Percentiles rank a stretch among this genome's conserved stretches.
phyloP scores from a whole-genome alignment of 2,888 invertebrate genomes.

The Choreutis nemorana region DNA sequence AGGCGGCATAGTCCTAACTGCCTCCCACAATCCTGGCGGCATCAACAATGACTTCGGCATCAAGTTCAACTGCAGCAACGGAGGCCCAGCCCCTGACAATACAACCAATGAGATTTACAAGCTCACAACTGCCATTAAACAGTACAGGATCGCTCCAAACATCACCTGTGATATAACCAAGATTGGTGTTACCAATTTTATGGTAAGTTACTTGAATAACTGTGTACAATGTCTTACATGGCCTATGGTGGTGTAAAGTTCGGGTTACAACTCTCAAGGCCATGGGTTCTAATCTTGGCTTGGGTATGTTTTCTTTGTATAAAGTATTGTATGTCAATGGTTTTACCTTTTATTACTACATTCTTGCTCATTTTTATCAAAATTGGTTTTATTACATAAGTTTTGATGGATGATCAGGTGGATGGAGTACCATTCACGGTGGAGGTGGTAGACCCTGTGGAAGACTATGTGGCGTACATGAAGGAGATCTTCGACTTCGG shows the following conservation, averaged over 20 bases:
- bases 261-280: no score
- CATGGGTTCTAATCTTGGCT: no score
- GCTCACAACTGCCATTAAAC: constrained; percentile 77
- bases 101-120: constrained; percentile 90
- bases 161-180: constrained; percentile 79
- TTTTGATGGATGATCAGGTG: no score
- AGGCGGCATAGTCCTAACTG: constrained; percentile 97
- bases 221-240: background rate
- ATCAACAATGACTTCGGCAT: constrained; percentile 98
- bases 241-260: background rate
- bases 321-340: no score
- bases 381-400: no score
- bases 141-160: constrained; percentile 83
- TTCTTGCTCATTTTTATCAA: no score
- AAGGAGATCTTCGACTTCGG: constrained; percentile 96
- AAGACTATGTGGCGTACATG: constrained; percentile 90
- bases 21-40: constrained; percentile 99
- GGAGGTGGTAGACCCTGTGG: constrained; percentile 90
- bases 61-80: constrained; percentile 97
- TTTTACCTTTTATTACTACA: no score
- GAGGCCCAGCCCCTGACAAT: constrained; percentile 94
- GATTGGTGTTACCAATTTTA: constrained; percentile 72
- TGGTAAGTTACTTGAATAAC: constrained; percentile 57
- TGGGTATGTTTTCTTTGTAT: no score
- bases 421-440: constrained; percentile 79